Percentiles rank a stretch among this genome's conserved stretches.
These are phyloP conservation scores for Noctuana brunneofusca DNA, from an alignment of 2,888 invertebrate genomes.

Conservation along the genomic window DNA sequence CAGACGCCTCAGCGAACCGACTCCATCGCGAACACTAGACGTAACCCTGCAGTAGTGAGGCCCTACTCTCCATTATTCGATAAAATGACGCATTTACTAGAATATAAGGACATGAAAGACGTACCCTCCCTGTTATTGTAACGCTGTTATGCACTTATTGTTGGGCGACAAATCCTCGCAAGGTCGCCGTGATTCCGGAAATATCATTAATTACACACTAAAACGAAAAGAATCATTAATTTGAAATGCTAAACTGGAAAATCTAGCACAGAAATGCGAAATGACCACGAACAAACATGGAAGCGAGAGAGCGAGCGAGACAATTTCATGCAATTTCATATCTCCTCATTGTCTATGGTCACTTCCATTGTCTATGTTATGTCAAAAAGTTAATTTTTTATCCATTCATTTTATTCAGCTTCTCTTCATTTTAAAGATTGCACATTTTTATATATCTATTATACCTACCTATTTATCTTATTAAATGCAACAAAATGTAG, in stretches of 20 bases:
- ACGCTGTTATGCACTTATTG: constrained; percentile 73
- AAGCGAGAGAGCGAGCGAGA: constrained; percentile 76
- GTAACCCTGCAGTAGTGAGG: constrained; percentile 54
- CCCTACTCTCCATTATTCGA: constrained; percentile 66
- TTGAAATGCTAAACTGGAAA: constrained; percentile 73
- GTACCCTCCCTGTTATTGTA: constrained; percentile 81
- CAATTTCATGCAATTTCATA: constrained; percentile 58
- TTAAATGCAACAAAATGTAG: too few species aligned
- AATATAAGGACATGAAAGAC: constrained; percentile 79
- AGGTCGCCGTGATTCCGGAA: constrained; percentile 75
- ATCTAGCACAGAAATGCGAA: constrained; percentile 79
- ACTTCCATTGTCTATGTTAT: constrained; percentile 43
- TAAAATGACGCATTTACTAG: constrained; percentile 83
- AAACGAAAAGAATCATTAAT: constrained; percentile 70
- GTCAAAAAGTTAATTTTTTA: constrained; percentile 1
- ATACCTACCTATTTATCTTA: too few species aligned
- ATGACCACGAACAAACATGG: constrained; percentile 83
- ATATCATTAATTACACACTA: constrained; percentile 80
- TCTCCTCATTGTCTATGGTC: constrained; percentile 55
- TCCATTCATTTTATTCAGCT: neutral
- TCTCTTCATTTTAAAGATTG: too few species aligned
- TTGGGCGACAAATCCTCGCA: constrained; percentile 76
- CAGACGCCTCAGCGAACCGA: constrained; percentile 28
- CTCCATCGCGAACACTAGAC: constrained; percentile 42
- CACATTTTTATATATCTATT: too few species aligned